These are phyloP conservation scores for Cardiocondyla obscurior DNA, from an alignment of 1,140 invertebrate species.

Conservation along the genomic window DNA sequence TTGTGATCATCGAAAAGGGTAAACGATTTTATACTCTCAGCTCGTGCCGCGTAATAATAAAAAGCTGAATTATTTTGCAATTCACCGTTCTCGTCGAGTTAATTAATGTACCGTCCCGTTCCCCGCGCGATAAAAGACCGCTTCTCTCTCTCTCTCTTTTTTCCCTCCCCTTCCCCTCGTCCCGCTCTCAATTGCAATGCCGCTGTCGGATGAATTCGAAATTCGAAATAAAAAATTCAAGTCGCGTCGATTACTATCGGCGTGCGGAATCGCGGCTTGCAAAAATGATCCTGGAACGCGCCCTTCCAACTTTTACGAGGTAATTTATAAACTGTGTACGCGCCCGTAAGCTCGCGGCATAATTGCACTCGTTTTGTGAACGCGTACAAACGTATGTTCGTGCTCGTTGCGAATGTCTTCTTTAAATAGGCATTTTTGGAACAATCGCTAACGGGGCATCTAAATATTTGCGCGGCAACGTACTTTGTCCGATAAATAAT, in stretches of 20 bases:
- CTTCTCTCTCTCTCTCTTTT: neutral
- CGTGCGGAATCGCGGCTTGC: conserved; percentile 9
- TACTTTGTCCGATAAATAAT: neutral
- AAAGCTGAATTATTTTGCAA: conserved; percentile 50
- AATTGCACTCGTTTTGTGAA: neutral
- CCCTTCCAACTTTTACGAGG: conserved; percentile 19
- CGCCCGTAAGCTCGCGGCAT: neutral
- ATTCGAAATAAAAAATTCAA: conserved; percentile 52
- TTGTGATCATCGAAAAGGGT: conserved; percentile 23
- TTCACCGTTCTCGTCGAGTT: conserved; percentile 40
- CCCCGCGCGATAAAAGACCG: neutral
- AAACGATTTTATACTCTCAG: conserved; percentile 44
- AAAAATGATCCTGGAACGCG: conserved; percentile 17
- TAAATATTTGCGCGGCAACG: neutral
- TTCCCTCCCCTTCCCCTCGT: too few relatives aligned
- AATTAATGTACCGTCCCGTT: conserved; percentile 37
- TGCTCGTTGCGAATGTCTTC: neutral
- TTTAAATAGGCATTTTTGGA: neutral
- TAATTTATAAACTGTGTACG: conserved; percentile 34
- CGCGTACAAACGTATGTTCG: neutral
- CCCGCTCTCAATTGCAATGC: neutral
- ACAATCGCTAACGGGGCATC: neutral
- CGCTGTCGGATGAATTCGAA: conserved; percentile 13
- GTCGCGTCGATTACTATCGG: conserved; percentile 44
- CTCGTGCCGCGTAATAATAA: conserved; percentile 51